These are phyloP conservation scores for Sphaerophoria taeniata DNA, from an alignment of 2,888 invertebrate species.

Conservation along the genomic window DNA sequence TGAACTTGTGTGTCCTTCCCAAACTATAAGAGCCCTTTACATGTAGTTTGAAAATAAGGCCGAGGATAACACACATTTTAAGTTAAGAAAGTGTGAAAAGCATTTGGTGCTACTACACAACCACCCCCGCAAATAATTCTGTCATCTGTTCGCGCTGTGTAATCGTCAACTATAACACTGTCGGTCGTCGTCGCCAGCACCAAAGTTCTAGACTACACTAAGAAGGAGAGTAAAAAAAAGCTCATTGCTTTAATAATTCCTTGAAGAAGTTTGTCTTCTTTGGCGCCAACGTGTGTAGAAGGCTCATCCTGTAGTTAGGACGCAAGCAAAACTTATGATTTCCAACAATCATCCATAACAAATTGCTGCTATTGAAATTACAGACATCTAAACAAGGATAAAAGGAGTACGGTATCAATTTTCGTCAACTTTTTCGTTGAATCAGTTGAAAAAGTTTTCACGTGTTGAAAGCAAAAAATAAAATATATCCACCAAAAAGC, in stretches of 20 bases:
- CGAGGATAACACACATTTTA: conserved; percentile 16
- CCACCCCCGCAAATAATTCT: conserved; percentile 2
- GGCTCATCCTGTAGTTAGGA: conserved; percentile 37
- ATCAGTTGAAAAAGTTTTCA: too few species aligned
- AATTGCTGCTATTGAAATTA: conserved; percentile 40
- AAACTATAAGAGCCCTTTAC: conserved; percentile 11
- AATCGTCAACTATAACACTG: not conserved
- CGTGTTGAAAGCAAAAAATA: not conserved
- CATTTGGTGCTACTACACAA: conserved; percentile 27
- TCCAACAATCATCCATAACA: conserved; percentile 41
- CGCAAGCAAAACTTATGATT: conserved; percentile 44
- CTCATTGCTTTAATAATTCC: conserved; percentile 22
- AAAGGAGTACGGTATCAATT: not conserved
- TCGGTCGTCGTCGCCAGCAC: not conserved
- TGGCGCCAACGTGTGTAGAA: conserved; percentile 55
- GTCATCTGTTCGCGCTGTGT: not conserved
- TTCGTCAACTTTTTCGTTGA: not conserved
- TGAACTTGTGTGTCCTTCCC: conserved; percentile 34
- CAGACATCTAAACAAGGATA: conserved; percentile 3
- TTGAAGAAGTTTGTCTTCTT: conserved; percentile 42
- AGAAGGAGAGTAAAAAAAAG: conserved; percentile 28
- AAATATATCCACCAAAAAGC: conserved; percentile 19
- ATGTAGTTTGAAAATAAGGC: conserved; percentile 15
- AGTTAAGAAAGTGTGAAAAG: conserved; percentile 24
- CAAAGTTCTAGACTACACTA: conserved; percentile 10